A percentile compares a stretch with the other conserved stretches of the same genome.
Evolutionary conservation across 2,888 invertebrate genomes (phyloP).

Genomic region (Oscheius onirici): DNA sequence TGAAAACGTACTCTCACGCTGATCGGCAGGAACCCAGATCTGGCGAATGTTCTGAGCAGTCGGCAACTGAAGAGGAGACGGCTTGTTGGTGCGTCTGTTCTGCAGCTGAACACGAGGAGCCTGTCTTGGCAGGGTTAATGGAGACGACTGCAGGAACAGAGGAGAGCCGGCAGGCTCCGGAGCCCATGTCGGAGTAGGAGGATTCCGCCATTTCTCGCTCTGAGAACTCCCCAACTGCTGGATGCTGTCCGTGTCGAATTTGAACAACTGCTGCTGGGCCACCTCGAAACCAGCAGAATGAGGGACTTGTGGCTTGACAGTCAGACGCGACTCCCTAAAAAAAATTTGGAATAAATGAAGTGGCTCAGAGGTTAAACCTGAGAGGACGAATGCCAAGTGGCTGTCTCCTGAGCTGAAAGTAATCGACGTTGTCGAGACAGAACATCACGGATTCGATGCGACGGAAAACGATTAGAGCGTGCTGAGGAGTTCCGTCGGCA

Average conservation of each 20-base stretch:
- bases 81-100: not conserved
- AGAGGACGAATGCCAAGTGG: conserved; percentile 23
- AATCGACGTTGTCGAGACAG: conserved; percentile 12
- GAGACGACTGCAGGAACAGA: not conserved
- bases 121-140: not conserved
- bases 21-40: conserved; percentile 1
- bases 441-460: conserved; percentile 29
- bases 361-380: too few relatives aligned
- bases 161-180: not conserved
- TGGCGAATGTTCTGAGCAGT: not conserved
- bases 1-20: conserved; percentile 1
- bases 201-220: not conserved
- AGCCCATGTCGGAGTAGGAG: not conserved
- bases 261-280: not conserved
- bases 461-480: conserved; percentile 29
- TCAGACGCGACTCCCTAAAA: conserved; percentile 21
- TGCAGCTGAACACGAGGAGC: not conserved
- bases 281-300: conserved; percentile 10
- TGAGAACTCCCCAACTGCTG: not conserved
- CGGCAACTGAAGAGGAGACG: conserved; percentile 7
- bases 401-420: conserved; percentile 4
- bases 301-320: not conserved
- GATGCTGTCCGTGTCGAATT: conserved; percentile 1
- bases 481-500: conserved; percentile 29
- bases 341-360: too few relatives aligned